Evolutionary conservation across 2,888 invertebrate species (phyloP), one percentile per base, ranked within the genome.

Genomic region (Melinaea menophilus): DNA sequence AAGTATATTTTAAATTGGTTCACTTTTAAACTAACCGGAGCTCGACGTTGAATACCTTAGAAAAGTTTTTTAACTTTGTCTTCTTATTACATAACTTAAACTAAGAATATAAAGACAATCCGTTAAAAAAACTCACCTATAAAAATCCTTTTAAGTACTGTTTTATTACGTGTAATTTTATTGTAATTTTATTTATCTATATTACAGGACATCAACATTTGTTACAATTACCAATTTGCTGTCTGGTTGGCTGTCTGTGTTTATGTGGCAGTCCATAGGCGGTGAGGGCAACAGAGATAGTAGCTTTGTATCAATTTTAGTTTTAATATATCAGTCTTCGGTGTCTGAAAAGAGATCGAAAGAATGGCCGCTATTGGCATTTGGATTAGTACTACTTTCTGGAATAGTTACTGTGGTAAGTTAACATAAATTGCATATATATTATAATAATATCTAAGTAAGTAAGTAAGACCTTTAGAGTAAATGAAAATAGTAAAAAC

Each of bases 371-470:
- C 75, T 92, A 22, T 76, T 94, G 4, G 90, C 92, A 0, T 93
- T 92, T 72, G 82, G 89, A 55, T 75, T 92, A 22, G 85, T 94
- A 31, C 80, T 93, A 12, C 74, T 92, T 55, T 91, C 93, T 64
- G 94, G 94, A 65, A 86, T 94, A 69, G 90, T 93, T 31, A 93
- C 92, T 75, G 88, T 93, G 92, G 94, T 94, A 84, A 84, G 91
- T 79, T 54, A 34, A 41, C 5, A 9, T 13, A 41, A 41, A 41
- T 9, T 41, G 1, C 5, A 41, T 11, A 3, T 9, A 2, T 41
- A 41, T 41, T 9, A 41, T 41, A 41, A 41, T 41, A 41, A 37
- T 37, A 5, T 7, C 37, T 37, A 37, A 37, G 37, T n/a, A n/a
- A n/a, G n/a, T n/a, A n/a, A n/a, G 7, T 41, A 9, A 9, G 9